phyloP scores from a whole-genome alignment of 2,888 invertebrate genomes.

The Drosophila kanekoi region DNA sequence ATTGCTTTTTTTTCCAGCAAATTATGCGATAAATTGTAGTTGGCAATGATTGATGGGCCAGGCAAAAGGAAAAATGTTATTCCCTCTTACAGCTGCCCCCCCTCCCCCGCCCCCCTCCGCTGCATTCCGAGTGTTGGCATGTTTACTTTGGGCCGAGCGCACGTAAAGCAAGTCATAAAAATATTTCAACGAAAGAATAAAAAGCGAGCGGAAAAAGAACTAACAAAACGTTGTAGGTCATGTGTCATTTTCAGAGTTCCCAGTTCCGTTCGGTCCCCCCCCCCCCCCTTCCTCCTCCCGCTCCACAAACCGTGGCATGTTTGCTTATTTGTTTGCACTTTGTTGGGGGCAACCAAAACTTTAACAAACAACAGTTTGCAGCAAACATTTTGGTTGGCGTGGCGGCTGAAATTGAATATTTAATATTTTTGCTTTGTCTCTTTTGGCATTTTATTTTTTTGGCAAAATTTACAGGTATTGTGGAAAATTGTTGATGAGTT shows the following conservation, averaged over 20 bases:
- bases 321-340: constrained; percentile 74
- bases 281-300: background rate
- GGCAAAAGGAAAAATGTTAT: constrained; percentile 30
- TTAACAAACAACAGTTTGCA: constrained; percentile 52
- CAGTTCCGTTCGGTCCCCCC: constrained; percentile 39
- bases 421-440: constrained; percentile 64
- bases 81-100: background rate
- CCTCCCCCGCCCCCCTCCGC: background rate
- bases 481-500: constrained; percentile 47
- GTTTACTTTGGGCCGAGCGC: constrained; percentile 51
- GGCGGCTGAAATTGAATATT: constrained; percentile 68
- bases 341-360: constrained; percentile 30
- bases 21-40: constrained; percentile 71
- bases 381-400: constrained; percentile 48
- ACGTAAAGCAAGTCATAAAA: constrained; percentile 76
- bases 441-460: constrained; percentile 32
- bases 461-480: background rate
- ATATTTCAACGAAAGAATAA: constrained; percentile 67
- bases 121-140: constrained; percentile 28
- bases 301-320: constrained; percentile 50
- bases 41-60: constrained; percentile 74
- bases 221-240: constrained; percentile 74
- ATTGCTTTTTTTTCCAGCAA: constrained; percentile 47
- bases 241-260: constrained; percentile 71
- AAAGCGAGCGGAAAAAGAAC: constrained; percentile 46